Base-by-base conservation (phyloP, 2,888 invertebrate species). In the Dicyrtoma fusca region DNA sequence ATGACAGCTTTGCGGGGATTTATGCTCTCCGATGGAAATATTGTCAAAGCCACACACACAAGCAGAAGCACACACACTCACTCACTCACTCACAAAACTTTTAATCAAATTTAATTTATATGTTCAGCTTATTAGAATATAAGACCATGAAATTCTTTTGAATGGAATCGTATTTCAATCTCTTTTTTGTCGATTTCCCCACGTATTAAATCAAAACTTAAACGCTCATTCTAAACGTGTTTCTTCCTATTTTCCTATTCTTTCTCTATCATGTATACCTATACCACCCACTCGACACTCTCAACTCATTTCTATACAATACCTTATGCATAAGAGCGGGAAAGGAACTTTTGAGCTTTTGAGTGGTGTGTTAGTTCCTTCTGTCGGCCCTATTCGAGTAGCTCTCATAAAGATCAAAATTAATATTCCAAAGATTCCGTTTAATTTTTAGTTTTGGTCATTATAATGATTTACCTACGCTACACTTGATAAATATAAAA, bases 71-170 rank as follows among this genome's bases (percentile, higher is more conserved):
- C n/a, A n/a, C n/a, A n/a, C n/a, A n/a, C n/a, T n/a, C n/a, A n/a
- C n/a, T n/a, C n/a, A n/a, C n/a, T n/a, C n/a, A n/a, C n/a, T n/a
- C n/a, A n/a, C n/a, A 49, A 59, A 61, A 44, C 61, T 42, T 61
- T 61, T 61, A 61, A 61, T 61, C 61, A 44, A 19, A 61, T 61
- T 61, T 61, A 61, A 61, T 61, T 61, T 61, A 61, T 61, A 44
- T 61, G 61, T 61, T 61, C 42, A 61, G 61, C 61, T 61, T 42
- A 61, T 61, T 42, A 34, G 42, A 44, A 44, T 17, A 17, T 19
- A 61, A 61, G 44, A 61, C 61, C 61, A 61, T 61, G 61, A 61
- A 61, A 61, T 61, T 44, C 42, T 42, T 61, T 42, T n/a, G 44
- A 34, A 34, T 34, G 34, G 34, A 34, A 34, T 19, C 25, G 44